Evolutionary conservation across 1,140 invertebrate species (phyloP).

Genomic region (Oryctes rhinoceros): DNA sequence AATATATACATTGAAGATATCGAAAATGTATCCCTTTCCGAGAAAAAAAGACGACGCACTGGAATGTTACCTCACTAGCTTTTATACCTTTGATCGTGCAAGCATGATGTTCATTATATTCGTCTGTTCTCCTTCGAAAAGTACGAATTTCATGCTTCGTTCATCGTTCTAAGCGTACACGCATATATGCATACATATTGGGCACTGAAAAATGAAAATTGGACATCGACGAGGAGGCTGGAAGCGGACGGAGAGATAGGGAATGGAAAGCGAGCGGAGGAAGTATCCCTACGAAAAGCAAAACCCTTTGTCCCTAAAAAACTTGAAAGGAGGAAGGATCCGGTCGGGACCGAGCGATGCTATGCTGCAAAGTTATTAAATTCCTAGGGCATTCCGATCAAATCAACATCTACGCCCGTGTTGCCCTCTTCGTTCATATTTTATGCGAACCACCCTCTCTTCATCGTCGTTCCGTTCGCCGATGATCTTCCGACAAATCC

Average conservation of each 20-base stretch:
- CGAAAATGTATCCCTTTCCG: neutral
- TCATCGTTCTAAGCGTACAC: neutral
- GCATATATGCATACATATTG: slow-evolving; percentile 32
- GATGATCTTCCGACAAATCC: slow-evolving; percentile 30
- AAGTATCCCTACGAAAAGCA: neutral
- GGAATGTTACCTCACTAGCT: neutral
- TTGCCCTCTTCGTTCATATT: slow-evolving; percentile 4
- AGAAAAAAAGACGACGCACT: neutral
- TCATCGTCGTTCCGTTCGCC: neutral
- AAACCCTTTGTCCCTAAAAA: slow-evolving; percentile 17
- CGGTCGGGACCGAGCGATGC: neutral
- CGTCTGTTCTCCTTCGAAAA: neutral
- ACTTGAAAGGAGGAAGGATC: slow-evolving; percentile 9
- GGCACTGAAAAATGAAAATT: slow-evolving; percentile 21
- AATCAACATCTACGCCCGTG: slow-evolving; percentile 27
- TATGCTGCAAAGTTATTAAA: slow-evolving; percentile 37
- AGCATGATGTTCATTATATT: neutral
- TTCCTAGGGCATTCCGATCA: slow-evolving; percentile 37
- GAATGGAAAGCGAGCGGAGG: neutral
- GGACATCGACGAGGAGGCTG: neutral
- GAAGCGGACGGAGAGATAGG: neutral
- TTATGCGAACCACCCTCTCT: neutral
- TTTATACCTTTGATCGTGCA: neutral
- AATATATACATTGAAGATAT: neutral
- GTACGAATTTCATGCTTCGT: slow-evolving; percentile 4